Conservation (phyloP, 1,140 invertebrate genomes). For the Drosophila repleta region DNA sequence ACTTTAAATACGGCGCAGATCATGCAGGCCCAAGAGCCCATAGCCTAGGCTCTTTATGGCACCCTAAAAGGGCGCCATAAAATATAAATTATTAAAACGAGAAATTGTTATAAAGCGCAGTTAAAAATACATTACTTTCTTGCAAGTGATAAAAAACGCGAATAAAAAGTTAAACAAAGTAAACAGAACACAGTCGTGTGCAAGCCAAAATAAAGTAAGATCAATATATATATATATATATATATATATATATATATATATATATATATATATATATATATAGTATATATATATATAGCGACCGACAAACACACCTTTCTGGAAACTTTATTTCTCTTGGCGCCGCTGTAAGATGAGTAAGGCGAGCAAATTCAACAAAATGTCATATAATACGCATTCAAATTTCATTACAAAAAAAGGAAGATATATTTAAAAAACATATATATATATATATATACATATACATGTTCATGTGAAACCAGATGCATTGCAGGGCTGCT, state of each 20-base stretch:
- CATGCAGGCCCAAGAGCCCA: not conserved
- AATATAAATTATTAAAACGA: slow-evolving; percentile 8
- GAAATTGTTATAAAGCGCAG: slow-evolving; percentile 36
- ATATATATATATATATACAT: not conserved
- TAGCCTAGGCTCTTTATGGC: not conserved
- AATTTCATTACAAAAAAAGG: slow-evolving; percentile 11
- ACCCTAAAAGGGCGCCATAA: slow-evolving; percentile 29
- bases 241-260: slow-evolving; percentile 6
- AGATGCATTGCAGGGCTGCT: slow-evolving; percentile 10
- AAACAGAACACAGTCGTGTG: slow-evolving; percentile 21
- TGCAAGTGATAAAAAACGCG: not conserved
- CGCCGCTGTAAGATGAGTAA: slow-evolving; percentile 43
- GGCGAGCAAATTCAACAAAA: slow-evolving; percentile 42
- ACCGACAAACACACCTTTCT: slow-evolving; percentile 56
- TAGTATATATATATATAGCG: slow-evolving; percentile 7
- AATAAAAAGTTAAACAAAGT: slow-evolving; percentile 36
- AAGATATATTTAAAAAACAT: slow-evolving; percentile 5
- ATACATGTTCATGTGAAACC: not conserved
- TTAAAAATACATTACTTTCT: slow-evolving; percentile 31
- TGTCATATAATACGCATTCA: slow-evolving; percentile 54
- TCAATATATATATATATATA: slow-evolving; percentile 31
- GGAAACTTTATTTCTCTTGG: slow-evolving; percentile 50
- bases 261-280: slow-evolving; percentile 27
- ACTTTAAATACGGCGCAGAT: slow-evolving; percentile 12
- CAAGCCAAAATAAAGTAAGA: slow-evolving; percentile 47